These are phyloP conservation scores for Papilio helenus DNA, from an alignment of 1,140 invertebrate species.

Conservation along the genomic window DNA sequence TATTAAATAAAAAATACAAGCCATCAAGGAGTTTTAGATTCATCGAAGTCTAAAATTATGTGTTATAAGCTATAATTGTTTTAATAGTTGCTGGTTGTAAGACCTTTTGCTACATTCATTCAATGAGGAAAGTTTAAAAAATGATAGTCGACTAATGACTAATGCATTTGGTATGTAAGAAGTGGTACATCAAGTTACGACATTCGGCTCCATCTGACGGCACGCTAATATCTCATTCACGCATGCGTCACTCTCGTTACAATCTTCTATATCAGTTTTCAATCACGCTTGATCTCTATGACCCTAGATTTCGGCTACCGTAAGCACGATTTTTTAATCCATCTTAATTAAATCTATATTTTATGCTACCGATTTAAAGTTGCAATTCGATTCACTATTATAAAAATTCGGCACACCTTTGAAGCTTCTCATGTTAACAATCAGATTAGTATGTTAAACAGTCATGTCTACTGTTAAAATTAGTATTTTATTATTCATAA, in stretches of 20 bases:
- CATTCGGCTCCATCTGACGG: conserved; percentile 44
- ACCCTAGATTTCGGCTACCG: conserved; percentile 79
- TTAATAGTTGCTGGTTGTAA: not conserved
- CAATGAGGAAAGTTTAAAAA: conserved; percentile 35
- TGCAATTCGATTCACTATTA: conserved; percentile 41
- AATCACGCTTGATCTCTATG: conserved; percentile 78
- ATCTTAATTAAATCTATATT: conserved; percentile 45
- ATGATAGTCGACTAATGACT: conserved; percentile 37
- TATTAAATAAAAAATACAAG: too few species aligned
- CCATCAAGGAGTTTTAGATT: not conserved
- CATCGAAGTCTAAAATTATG: not conserved
- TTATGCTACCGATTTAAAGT: conserved; percentile 47
- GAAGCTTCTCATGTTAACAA: conserved; percentile 72
- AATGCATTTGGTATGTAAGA: conserved; percentile 30
- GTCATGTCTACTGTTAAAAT: conserved; percentile 50
- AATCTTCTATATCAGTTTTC: conserved; percentile 80
- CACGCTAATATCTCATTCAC: conserved; percentile 78
- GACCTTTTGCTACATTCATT: not conserved
- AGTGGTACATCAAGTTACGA: conserved; percentile 46
- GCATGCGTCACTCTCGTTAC: conserved; percentile 76
- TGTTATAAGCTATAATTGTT: not conserved
- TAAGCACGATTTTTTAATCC: conserved; percentile 68
- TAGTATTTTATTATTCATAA: conserved; percentile 55
- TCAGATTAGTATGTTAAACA: conserved; percentile 74
- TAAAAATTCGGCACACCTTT: conserved; percentile 56